These are phyloP conservation scores for Bos taurus DNA, from an alignment of 2,113 vertebrate genomes.

Conservation along the genomic window ARS-UCD2.0 NC_037347.1:64263501-64264000, in stretches of 20 bases:
- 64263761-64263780: background rate
- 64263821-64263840: background rate
- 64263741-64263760: background rate
- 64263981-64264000: rapidly evolving
- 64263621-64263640: background rate
- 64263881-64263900: background rate
- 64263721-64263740: background rate
- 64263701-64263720: background rate
- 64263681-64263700: rapidly evolving
- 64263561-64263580: background rate
- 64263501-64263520: background rate
- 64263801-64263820: background rate
- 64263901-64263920: background rate
- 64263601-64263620: rapidly evolving
- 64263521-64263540: rapidly evolving
- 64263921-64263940: too few relatives aligned
- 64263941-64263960: background rate
- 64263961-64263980: background rate
- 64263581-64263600: background rate
- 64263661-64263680: rapidly evolving
- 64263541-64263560: rapidly evolving
- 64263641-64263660: background rate
- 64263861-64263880: rapidly evolving
- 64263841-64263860: background rate
- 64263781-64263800: background rate